A percentile compares a stretch with the other conserved stretches of the same genome.
Conservation (phyloP, 2,888 invertebrate genomes). For the Ethmia dodecea region DNA sequence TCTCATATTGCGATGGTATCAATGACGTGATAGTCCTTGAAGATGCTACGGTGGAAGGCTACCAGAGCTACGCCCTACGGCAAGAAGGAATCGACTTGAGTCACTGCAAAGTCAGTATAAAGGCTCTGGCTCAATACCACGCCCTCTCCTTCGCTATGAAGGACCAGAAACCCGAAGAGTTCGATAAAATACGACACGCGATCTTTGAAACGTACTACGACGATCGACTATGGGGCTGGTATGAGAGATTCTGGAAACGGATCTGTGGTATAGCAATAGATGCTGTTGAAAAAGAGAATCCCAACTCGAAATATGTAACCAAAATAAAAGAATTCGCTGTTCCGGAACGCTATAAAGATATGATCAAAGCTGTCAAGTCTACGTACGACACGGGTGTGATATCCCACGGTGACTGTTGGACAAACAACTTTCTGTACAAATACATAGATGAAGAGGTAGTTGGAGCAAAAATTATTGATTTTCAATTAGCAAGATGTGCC, state of each 20-base stretch:
- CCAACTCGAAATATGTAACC: slow-evolving; percentile 74
- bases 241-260: slow-evolving; percentile 67
- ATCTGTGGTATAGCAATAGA: slow-evolving; percentile 76
- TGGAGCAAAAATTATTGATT: slow-evolving; percentile 81
- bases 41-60: slow-evolving; percentile 67
- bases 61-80: slow-evolving; percentile 45
- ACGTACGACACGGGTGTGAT: slow-evolving; percentile 73
- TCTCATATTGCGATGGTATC: slow-evolving; percentile 64
- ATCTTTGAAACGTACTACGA: slow-evolving; percentile 79
- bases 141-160: slow-evolving; percentile 78
- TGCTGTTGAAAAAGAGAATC: slow-evolving; percentile 81
- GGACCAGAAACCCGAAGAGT: slow-evolving; percentile 71
- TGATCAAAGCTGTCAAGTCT: slow-evolving; percentile 58
- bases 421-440: slow-evolving; percentile 83
- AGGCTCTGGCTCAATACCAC: slow-evolving; percentile 77
- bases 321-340: slow-evolving; percentile 73
- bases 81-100: slow-evolving; percentile 70
- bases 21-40: slow-evolving; percentile 77
- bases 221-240: slow-evolving; percentile 76
- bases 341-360: slow-evolving; percentile 68
- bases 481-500: slow-evolving; percentile 79
- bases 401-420: slow-evolving; percentile 86
- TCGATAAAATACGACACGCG: slow-evolving; percentile 48
- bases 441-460: slow-evolving; percentile 35
- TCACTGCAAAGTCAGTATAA: slow-evolving; percentile 68